These are phyloP conservation scores for Prunella strophiata DNA, from an alignment of 2,797 vertebrate species.

Conservation along the genomic window DNA sequence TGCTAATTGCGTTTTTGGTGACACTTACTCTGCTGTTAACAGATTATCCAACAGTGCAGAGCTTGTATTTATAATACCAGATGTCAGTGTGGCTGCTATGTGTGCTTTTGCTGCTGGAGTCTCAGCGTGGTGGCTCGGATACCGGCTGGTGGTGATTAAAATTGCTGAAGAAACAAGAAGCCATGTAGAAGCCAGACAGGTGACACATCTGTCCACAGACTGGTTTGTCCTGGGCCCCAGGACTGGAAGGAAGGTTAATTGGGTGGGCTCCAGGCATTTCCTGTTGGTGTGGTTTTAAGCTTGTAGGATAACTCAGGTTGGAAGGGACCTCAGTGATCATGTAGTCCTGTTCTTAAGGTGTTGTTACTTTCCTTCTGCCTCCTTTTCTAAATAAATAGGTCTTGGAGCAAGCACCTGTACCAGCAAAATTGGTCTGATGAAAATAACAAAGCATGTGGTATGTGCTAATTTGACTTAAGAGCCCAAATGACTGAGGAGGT, in stretches of 20 bases:
- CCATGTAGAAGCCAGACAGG: not conserved
- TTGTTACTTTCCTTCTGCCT: not conserved
- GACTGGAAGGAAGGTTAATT: not conserved
- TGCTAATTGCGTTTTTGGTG: conserved; percentile 49
- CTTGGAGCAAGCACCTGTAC: not conserved
- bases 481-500: not conserved
- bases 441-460: not conserved
- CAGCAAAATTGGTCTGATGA: not conserved
- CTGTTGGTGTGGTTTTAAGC: not conserved
- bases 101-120: conserved; percentile 22
- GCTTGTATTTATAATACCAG: conserved; percentile 59
- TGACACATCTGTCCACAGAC: not conserved
- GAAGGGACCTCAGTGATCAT: not conserved
- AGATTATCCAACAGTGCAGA: conserved; percentile 54
- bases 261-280: conserved; percentile 11
- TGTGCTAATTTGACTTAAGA: not conserved
- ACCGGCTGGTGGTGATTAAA: not conserved
- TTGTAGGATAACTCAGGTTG: not conserved
- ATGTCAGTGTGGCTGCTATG: conserved; percentile 25
- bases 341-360: not conserved
- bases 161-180: not conserved
- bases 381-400: not conserved
- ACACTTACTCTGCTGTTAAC: conserved; percentile 44
- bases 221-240: conserved; percentile 9
- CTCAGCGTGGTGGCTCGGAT: not conserved